Evolutionary conservation across 2,113 vertebrate species (phyloP), one percentile per base, ranked within the genome.

Genomic region (Phylloscopus whistleri): DNA sequence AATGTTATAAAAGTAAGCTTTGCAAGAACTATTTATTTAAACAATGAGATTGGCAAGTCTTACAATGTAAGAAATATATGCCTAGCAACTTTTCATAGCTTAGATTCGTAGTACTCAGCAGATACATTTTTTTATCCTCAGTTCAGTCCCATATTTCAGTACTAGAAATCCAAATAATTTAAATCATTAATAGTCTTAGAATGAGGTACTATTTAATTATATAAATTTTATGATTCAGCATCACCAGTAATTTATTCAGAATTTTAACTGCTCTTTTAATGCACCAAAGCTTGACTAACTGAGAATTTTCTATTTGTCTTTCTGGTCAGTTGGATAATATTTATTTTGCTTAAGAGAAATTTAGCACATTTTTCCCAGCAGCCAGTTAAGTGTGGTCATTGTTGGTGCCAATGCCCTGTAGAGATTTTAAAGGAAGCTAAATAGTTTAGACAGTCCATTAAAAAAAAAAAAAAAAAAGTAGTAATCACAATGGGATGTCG

Each of bases 1-100:
- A 77, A 73, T 91, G 59, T 93, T 95, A 89, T 87, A 94, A 87
- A 95, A 89, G 84, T 91, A 94, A 96, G 28, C 46, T 95, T 80
- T 90, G 35, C 37, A 93, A 93, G 74, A 72, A 94, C 20, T 94
- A 84, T 97, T 97, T 97, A 93, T 97, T 97, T 97, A 70, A 96
- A 93, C 51, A 94, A 74, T 87, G 84, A 93, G 69, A 96, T 68
- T 96, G 84, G 44, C 80, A 94, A 85, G 44, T 59, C n/a, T 63
- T 78, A 73, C 93, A 92, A 78, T 48, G 56, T 35, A 88, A 82
- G 31, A 96, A 97, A 90, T 92, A 93, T 35, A 82, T 16, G 39
- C 52, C 89, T 52, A 95, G 48, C 51, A 89, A 88, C 18, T 91
- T 95, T 59, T 72, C 44, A 83, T 72, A 70, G 20, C 31, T 95